Evolutionary conservation across 2,888 invertebrate species (phyloP).

Genomic region (Protonemura montana): DNA sequence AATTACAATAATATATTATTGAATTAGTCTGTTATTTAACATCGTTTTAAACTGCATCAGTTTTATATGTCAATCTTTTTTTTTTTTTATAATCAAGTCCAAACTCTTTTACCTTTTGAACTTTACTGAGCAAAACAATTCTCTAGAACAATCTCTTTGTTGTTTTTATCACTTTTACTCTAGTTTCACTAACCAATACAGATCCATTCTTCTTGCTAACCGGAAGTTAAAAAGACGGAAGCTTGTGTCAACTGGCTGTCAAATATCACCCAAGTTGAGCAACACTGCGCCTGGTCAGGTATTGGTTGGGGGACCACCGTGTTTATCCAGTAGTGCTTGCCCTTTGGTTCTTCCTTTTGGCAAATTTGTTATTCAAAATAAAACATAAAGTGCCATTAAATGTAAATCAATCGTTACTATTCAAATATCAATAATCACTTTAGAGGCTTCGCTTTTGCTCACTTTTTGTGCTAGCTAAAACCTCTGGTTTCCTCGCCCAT

Average conservation of each 20-base stretch:
- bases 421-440: too few relatives aligned
- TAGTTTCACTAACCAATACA: not conserved
- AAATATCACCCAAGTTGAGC: not conserved
- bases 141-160: not conserved
- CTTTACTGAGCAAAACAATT: not conserved
- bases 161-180: not conserved
- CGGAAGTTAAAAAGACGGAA: conserved; percentile 4
- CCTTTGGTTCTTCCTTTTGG: too few relatives aligned
- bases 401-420: too few relatives aligned
- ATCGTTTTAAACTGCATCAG: not conserved
- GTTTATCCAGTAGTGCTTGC: too few relatives aligned
- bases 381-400: too few relatives aligned
- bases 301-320: too few relatives aligned
- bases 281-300: too few relatives aligned
- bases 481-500: too few relatives aligned
- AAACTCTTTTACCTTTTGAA: not conserved
- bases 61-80: not conserved
- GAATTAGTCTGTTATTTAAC: not conserved
- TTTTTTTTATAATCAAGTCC: not conserved
- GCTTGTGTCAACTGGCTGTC: not conserved
- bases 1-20: not conserved
- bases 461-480: too few relatives aligned
- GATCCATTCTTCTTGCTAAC: not conserved
- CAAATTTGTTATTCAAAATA: too few relatives aligned
- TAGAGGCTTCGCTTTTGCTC: too few relatives aligned